These are phyloP conservation scores for Andrena dorsata DNA, from an alignment of 2,888 invertebrate genomes.

Conservation along the genomic window DNA sequence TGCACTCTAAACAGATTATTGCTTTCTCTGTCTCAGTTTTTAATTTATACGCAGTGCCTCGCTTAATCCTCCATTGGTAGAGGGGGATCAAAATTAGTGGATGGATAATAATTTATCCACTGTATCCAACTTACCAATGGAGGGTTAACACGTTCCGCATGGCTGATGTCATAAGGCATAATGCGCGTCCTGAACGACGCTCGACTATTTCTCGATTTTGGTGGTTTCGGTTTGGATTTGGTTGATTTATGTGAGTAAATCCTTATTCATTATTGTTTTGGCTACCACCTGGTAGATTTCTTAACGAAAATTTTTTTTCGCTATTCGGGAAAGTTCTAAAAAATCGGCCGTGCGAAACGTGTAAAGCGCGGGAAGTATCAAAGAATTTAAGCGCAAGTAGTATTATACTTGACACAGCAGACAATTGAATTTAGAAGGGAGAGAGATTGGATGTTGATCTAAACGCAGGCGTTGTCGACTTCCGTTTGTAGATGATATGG, in stretches of 20 bases:
- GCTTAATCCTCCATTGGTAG: not conserved
- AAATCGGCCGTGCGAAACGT: too few species aligned
- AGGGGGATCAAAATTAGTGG: not conserved
- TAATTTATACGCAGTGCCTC: too few species aligned
- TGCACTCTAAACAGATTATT: not conserved
- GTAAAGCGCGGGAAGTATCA: not conserved
- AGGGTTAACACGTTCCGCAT: too few species aligned
- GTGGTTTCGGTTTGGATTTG: too few species aligned
- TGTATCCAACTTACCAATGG: not conserved
- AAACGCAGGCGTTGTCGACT: conserved; percentile 46
- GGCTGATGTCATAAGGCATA: too few species aligned
- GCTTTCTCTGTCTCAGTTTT: not conserved
- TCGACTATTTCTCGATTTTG: too few species aligned
- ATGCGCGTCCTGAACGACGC: too few species aligned
- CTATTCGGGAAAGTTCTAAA: too few species aligned
- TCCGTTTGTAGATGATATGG: conserved; percentile 77
- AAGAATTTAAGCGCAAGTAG: not conserved
- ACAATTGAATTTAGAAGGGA: not conserved
- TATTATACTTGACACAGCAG: not conserved
- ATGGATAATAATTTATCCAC: not conserved
- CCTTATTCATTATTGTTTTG: too few species aligned
- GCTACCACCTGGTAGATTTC: too few species aligned
- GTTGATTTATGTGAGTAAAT: too few species aligned
- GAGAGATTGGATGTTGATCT: not conserved
- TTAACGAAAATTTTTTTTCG: too few species aligned